phyloP scores from a whole-genome alignment of 2,113 vertebrate species.

The Bolborhynchus lineola region DNA sequence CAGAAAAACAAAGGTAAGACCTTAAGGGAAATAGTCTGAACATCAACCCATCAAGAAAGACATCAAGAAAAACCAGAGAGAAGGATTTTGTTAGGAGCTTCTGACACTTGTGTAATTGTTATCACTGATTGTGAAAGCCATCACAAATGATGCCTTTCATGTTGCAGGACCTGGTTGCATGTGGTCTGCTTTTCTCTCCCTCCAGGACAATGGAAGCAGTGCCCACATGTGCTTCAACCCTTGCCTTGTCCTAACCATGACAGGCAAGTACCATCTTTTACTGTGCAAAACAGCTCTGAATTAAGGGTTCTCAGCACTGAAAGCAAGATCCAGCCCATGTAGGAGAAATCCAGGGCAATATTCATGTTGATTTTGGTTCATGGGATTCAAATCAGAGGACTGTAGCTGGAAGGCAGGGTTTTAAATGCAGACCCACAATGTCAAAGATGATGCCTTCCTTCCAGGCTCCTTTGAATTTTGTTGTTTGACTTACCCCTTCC shows the following conservation, averaged over 20 bases:
- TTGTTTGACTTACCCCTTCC: not conserved
- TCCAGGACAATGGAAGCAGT: not conserved
- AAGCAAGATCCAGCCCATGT: not conserved
- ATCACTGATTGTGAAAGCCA: not conserved
- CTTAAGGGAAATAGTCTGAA: not conserved
- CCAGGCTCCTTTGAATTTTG: not conserved
- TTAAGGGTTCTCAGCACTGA: not conserved
- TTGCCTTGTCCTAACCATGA: not conserved
- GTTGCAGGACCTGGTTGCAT: too few relatives aligned
- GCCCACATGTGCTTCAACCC: not conserved
- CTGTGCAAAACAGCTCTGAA: not conserved
- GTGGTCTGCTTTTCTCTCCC: not conserved
- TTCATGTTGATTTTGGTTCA: not conserved
- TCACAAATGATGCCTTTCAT: not conserved
- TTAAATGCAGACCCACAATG: not conserved
- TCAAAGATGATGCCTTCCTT: not conserved
- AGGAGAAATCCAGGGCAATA: not conserved
- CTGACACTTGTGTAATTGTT: not conserved
- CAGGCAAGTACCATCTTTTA: not conserved
- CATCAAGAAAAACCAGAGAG: not conserved
- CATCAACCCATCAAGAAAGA: not conserved
- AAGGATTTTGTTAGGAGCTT: not conserved
- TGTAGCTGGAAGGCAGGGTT: not conserved
- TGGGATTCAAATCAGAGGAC: not conserved
- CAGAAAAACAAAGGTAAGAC: not conserved